Evolutionary conservation across 53 echinoderm and acorn worm species (phyloP), one percentile per base, ranked within the genome.

Genomic region (Temnopleurus reevesii): DNA sequence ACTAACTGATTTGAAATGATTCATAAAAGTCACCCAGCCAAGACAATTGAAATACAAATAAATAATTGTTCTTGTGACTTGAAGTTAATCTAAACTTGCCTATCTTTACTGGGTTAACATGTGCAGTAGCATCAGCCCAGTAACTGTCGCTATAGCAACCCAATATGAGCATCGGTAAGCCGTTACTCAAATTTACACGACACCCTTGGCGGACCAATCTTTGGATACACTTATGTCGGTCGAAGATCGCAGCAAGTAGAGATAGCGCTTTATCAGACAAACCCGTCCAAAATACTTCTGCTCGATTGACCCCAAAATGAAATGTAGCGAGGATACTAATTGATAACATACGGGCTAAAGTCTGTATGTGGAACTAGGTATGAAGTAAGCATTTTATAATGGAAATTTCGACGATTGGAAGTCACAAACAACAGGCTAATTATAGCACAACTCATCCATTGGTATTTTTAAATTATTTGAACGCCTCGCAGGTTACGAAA

Each of bases 141-240:
- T 49, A 17, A 47, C 0, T 1, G 17, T 79, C 26, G 18, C 79
- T 6, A 79, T 49, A 24, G 71, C 41, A 71, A 71, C 43, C 23
- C 41, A 79, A 79, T 28, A 46, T 24, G 30, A 49, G 46, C 79
- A 15, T 79, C 18, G 15, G 35, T 55, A 83, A 83, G 83, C 57
- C 19, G 56, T 83, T 33, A 7, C 57, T 26, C 83, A 83, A 83
- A 83, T 83, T 79, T 79, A 49, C 79, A 83, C 83, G 53, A 83
- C 83, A 83, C 79, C 79, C 79, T 29, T 12, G 79, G 55, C 7
- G 6, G 56, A 56, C 26, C 38, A 56, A 55, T 83, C 36, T 55
- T 83, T 83, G 36, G 83, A 21, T 83, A 56, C 60, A 23, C 36
- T 83, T 55, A 31, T 36, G 57, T 4, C 33, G 83, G 83, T 26